Percentiles rank a stretch among this genome's conserved stretches.
Conservation (phyloP, 1,140 invertebrate genomes). For the Drosophila setifemur region DNA sequence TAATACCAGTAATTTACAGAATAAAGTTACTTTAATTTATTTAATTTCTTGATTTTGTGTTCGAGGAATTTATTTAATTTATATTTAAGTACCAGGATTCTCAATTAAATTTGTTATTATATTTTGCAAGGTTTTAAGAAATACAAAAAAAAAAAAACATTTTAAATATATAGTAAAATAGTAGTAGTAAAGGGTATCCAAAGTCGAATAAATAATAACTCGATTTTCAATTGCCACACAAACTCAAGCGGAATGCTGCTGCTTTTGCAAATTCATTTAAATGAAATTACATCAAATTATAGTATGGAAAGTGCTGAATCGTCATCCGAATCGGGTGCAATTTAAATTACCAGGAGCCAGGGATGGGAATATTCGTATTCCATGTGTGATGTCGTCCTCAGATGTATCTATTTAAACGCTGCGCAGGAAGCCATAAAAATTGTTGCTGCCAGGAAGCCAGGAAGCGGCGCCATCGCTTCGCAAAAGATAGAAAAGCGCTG, state of each 20-base stretch:
- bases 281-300: slow-evolving; percentile 68
- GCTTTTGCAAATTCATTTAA: slow-evolving; percentile 49
- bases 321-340: slow-evolving; percentile 13
- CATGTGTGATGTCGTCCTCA: background rate
- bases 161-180: background rate
- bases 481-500: slow-evolving; percentile 35
- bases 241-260: background rate
- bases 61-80: too few relatives aligned
- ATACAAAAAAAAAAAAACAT: background rate
- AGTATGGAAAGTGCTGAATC: background rate
- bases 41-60: too few relatives aligned
- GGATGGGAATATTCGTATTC: background rate
- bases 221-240: background rate
- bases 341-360: slow-evolving; percentile 64
- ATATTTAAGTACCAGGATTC: too few relatives aligned
- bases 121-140: background rate
- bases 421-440: slow-evolving; percentile 71
- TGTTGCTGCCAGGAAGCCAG: slow-evolving; percentile 54
- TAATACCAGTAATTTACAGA: too few relatives aligned
- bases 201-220: background rate
- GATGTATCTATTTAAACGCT: slow-evolving; percentile 50
- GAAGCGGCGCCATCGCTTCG: slow-evolving; percentile 47
- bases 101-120: too few relatives aligned
- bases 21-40: too few relatives aligned
- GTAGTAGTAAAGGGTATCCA: background rate